Conservation (phyloP, 2,797 vertebrate genomes). For the Poeciliopsis gracilis region DNA sequence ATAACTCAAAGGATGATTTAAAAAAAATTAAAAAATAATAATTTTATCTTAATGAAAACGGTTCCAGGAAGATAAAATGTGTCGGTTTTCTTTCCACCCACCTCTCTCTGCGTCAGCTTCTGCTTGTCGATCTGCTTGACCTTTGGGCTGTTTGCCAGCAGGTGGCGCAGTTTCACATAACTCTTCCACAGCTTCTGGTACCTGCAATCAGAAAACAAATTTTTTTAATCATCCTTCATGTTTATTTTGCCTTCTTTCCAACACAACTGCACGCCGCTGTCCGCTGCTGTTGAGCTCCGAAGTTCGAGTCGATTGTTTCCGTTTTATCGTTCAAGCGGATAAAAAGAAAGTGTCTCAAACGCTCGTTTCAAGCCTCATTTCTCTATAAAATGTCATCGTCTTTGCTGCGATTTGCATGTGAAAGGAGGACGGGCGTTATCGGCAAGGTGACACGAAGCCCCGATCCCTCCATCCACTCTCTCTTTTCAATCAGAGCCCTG, state of each 20-base stretch:
- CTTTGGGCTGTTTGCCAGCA: conserved; percentile 98
- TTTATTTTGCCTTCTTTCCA: conserved; percentile 43
- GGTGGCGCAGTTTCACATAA: conserved; percentile 97
- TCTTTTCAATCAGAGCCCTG: conserved; percentile 71
- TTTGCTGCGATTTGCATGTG: conserved; percentile 72
- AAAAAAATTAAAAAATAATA: too few relatives aligned
- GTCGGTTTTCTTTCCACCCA: conserved; percentile 59
- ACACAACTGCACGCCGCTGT: conserved; percentile 62
- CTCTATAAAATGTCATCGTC: conserved; percentile 55
- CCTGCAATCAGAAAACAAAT: conserved; percentile 70
- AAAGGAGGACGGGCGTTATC: conserved; percentile 67
- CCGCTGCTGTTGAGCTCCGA: conserved; percentile 9
- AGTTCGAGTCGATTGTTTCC: not conserved
- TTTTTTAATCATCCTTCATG: conserved; percentile 51
- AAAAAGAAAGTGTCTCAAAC: conserved; percentile 1
- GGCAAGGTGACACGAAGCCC: conserved; percentile 75
- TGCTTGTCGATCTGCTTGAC: conserved; percentile 98
- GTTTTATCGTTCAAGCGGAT: not conserved
- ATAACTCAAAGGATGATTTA: not conserved
- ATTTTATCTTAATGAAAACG: not conserved
- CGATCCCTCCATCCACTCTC: conserved; percentile 5
- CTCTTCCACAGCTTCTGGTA: conserved; percentile 99
- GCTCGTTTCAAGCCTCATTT: conserved; percentile 31
- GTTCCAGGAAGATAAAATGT: not conserved
- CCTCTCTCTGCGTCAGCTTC: conserved; percentile 97